Evolutionary conservation across 1,140 invertebrate species (phyloP).

Genomic region (Magallana gigas): DNA sequence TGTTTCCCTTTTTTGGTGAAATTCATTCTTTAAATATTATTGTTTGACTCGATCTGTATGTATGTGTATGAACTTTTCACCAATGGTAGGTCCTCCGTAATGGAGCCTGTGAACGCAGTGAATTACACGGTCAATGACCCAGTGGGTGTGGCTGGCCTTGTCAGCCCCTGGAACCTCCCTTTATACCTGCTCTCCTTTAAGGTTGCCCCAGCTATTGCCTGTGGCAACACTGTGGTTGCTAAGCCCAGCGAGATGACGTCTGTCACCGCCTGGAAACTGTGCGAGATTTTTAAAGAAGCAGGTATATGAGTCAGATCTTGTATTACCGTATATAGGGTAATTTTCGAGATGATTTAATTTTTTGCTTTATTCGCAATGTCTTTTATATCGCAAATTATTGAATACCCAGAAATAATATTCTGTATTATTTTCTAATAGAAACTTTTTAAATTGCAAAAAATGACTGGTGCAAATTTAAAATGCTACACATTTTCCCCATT

Average conservation of each 20-base stretch:
- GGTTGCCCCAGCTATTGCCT: slow-evolving; percentile 82
- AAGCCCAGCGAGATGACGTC: slow-evolving; percentile 85
- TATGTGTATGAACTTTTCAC: background rate
- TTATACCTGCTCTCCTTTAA: slow-evolving; percentile 83
- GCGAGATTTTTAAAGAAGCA: slow-evolving; percentile 81
- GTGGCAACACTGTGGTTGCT: slow-evolving; percentile 83
- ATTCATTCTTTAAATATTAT: too few species aligned
- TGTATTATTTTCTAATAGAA: too few species aligned
- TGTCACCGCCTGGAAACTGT: slow-evolving; percentile 82
- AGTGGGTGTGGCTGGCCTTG: slow-evolving; percentile 82
- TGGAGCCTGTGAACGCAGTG: slow-evolving; percentile 78
- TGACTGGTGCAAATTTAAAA: too few species aligned
- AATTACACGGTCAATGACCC: slow-evolving; percentile 82
- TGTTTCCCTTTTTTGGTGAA: too few species aligned
- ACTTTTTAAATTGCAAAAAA: too few species aligned
- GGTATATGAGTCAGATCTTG: slow-evolving; percentile 72
- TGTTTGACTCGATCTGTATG: too few species aligned
- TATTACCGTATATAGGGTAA: too few species aligned
- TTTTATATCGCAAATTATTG: too few species aligned
- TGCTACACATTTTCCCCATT: too few species aligned
- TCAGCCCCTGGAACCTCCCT: slow-evolving; percentile 84
- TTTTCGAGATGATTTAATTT: too few species aligned
- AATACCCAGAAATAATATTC: too few species aligned
- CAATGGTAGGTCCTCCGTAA: slow-evolving; percentile 71
- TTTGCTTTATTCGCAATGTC: too few species aligned